These are phyloP conservation scores for Bungarus multicinctus DNA, from an alignment of 2,113 vertebrate species.

Conservation along the genomic window DNA sequence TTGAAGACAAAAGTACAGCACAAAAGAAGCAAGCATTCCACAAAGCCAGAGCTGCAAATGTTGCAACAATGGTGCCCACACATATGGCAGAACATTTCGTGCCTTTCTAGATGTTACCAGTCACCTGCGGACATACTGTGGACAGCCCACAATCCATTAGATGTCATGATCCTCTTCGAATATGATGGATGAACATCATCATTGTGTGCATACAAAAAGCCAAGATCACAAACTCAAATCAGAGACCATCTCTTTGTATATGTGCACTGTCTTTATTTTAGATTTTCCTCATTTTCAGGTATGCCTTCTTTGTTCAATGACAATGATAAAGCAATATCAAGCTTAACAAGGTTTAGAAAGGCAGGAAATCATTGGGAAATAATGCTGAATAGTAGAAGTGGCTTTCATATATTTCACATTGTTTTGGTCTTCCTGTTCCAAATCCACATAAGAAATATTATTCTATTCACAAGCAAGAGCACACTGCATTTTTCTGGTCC, in stretches of 20 bases:
- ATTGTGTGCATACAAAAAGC: neutral
- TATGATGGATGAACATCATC: no score
- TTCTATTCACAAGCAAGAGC: neutral
- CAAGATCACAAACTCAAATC: neutral
- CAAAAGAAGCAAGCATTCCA: no score
- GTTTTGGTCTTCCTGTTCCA: neutral
- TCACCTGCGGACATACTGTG: no score
- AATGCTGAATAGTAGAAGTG: neutral
- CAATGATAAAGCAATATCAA: no score
- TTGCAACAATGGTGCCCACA: no score
- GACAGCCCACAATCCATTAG: no score
- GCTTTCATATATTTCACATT: neutral
- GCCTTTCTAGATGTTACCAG: no score
- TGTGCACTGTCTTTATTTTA: neutral
- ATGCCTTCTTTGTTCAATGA: neutral
- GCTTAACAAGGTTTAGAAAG: neutral
- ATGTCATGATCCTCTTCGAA: no score
- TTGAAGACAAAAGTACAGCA: no score
- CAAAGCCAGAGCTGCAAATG: no score
- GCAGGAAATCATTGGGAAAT: neutral
- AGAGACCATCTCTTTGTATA: neutral
- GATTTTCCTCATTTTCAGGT: neutral
- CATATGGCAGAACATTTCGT: no score
- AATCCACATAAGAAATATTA: neutral
- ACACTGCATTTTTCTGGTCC: neutral